Evolutionary conservation across 2,888 invertebrate species (phyloP).

Genomic region (Drosophila niveifrons): DNA sequence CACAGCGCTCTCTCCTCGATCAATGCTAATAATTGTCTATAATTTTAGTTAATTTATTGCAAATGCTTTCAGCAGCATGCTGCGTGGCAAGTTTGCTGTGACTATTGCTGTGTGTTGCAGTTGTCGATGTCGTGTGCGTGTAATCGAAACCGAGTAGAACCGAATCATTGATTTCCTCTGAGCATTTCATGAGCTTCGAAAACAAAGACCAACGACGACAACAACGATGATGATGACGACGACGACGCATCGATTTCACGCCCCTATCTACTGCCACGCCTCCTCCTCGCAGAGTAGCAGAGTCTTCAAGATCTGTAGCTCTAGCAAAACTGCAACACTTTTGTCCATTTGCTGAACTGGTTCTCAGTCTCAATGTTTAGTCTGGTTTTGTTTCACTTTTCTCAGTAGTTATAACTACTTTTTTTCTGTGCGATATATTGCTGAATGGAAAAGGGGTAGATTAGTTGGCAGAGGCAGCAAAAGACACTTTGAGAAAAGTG

Average conservation of each 20-base stretch:
- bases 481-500: too few relatives aligned
- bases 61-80: conserved; percentile 81
- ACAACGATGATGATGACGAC: conserved; percentile 37
- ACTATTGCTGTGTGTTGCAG: conserved; percentile 15
- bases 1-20: conserved; percentile 44
- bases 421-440: conserved; percentile 8
- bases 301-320: conserved; percentile 29
- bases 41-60: conserved; percentile 80
- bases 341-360: conserved; percentile 78
- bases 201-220: conserved; percentile 40
- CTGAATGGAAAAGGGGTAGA: neutral
- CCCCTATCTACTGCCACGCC: conserved; percentile 31
- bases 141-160: conserved; percentile 82
- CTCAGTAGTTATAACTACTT: conserved; percentile 65
- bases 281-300: conserved; percentile 4
- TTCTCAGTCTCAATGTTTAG: conserved; percentile 76
- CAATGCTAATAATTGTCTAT: conserved; percentile 78
- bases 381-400: conserved; percentile 82
- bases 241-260: conserved; percentile 78
- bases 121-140: conserved; percentile 63
- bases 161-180: conserved; percentile 84
- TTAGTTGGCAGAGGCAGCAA: neutral
- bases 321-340: conserved; percentile 49
- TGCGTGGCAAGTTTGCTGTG: conserved; percentile 37
- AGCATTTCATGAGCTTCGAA: conserved; percentile 78